Conservation (phyloP, 1,140 invertebrate genomes). For the Probaryconus sp. region DNA sequence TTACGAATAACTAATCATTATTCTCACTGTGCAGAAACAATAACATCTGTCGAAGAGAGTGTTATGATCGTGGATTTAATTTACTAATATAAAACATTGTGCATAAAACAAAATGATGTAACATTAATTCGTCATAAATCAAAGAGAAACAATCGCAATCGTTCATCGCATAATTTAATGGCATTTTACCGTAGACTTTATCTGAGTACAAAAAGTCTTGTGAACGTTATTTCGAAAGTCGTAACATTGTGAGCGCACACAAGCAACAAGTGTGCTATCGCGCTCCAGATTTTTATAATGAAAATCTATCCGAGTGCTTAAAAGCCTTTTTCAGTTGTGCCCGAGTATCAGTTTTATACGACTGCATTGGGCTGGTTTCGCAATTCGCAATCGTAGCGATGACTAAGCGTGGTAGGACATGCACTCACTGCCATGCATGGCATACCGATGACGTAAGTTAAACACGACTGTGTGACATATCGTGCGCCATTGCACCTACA, state of each 20-base stretch:
- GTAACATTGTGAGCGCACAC: not conserved
- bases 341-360: constrained; percentile 34
- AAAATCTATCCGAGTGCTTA: constrained; percentile 10
- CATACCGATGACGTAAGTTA: constrained; percentile 70
- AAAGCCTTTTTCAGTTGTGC: constrained; percentile 37
- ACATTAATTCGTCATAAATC: constrained; percentile 22
- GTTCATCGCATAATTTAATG: constrained; percentile 23
- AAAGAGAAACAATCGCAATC: constrained; percentile 16
- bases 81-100: not conserved
- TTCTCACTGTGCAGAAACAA: no score
- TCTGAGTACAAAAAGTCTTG: constrained; percentile 1
- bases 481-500: constrained; percentile 22
- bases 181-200: constrained; percentile 11
- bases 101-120: constrained; percentile 5
- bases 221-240: constrained; percentile 20
- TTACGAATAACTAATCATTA: no score
- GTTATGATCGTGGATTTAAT: not conserved
- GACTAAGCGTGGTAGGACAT: constrained; percentile 68
- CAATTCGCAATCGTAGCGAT: constrained; percentile 51
- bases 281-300: constrained; percentile 19
- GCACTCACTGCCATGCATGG: constrained; percentile 71
- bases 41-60: not conserved
- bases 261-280: constrained; percentile 11
- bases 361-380: constrained; percentile 46
- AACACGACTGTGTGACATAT: constrained; percentile 41